phyloP scores from a whole-genome alignment of 2,888 invertebrate species.

The Biston betularia region DNA sequence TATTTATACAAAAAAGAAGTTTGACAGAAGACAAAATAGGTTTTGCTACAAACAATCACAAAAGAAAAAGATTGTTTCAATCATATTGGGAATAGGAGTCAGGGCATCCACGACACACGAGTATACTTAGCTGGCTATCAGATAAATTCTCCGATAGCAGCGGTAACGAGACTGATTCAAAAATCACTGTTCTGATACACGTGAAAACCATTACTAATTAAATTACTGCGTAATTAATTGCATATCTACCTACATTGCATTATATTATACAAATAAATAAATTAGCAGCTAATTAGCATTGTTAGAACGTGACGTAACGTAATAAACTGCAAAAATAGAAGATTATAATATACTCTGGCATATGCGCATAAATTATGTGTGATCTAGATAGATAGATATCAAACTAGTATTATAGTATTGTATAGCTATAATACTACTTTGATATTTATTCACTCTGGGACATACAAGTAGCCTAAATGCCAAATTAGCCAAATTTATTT shows the following conservation, averaged over 20 bases:
- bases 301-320: conserved; percentile 16
- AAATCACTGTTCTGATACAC: neutral
- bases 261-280: conserved; percentile 15
- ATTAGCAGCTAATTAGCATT: conserved; percentile 21
- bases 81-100: too few species aligned
- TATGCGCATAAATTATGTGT: neutral
- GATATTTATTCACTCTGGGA: too few species aligned
- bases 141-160: neutral
- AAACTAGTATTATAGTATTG: too few species aligned
- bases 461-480: too few species aligned
- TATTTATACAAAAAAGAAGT: too few species aligned
- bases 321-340: neutral
- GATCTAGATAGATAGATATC: neutral
- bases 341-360: neutral
- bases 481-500: too few species aligned
- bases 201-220: conserved; percentile 6
- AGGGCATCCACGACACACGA: neutral
- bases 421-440: too few species aligned
- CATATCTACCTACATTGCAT: conserved; percentile 21
- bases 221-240: conserved; percentile 18
- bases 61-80: too few species aligned
- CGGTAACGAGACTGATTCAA: neutral
- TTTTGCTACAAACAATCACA: too few species aligned
- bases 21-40: too few species aligned
- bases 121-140: neutral